Base-by-base conservation (phyloP, 2,113 vertebrate species). In the Morone chrysops region DNA sequence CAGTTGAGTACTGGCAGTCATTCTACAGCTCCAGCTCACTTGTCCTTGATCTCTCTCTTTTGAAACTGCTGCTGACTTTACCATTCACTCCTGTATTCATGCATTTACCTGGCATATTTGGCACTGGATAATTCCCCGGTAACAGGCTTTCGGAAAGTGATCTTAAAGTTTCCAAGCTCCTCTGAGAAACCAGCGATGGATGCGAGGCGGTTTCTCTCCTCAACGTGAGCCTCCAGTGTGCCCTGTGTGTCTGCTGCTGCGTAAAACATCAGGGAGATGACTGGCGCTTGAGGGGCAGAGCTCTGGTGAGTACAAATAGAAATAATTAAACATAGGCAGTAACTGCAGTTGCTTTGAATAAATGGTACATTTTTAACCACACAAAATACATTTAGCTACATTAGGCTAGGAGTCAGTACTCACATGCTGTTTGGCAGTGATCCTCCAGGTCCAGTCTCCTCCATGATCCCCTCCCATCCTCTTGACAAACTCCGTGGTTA, bases 381-480 rank as follows among this genome's bases (percentile, higher is more conserved):
- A 13, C 20, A 41, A 54, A 47, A 40, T 48, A 68, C 14, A 14
- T 57, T 56, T 36, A 18, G 16, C 3, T 6, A 22, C 2, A 41
- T 48, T 31, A 53, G 20, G 43, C 22, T 57, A 67, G 61, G 8
- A 51, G 25, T 56, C 74, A 79, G 68, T 73, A 62, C 92, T 92
- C 90, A 98, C 97, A 90, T 97, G 95, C 56, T 93, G 93, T 79
- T 95, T 95, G 17, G 94, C 97, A 0, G 96, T 97, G 86, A 99
- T 89, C 81, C 97, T 95, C 98, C 97, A 99, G 38, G 96, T 98
- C 98, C 98, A 99, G 74, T 99, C 98, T 11, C 98, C 98, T 2
- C 98, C 98, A 0, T 99, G 97, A 6, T 90, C 79, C 2, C 98
- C 98, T 18, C 97, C 98, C 1, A 91, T 88, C 13, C 96, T 93